Evolutionary conservation across 1,140 invertebrate genomes (phyloP).

Genomic region (Neodiprion lecontei): DNA sequence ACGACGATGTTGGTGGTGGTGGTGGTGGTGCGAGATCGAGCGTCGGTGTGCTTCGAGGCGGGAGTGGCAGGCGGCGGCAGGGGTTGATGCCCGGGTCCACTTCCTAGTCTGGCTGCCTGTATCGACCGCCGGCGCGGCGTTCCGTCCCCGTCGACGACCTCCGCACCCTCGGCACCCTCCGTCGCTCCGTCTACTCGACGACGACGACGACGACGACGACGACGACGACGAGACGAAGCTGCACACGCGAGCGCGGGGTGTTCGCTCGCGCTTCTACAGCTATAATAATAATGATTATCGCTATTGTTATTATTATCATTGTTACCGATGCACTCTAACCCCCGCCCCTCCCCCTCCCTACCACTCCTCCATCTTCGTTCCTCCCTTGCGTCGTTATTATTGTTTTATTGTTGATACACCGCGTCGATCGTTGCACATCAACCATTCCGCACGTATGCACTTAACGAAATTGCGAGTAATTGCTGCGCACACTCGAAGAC

Average conservation of each 20-base stretch:
- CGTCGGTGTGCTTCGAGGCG: not conserved
- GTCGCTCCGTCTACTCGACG: not conserved
- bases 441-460: not conserved
- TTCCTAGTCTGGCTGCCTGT: constrained; percentile 54
- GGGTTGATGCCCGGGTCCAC: constrained; percentile 55
- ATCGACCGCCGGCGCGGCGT: constrained; percentile 39
- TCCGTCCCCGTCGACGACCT: not conserved
- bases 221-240: too few relatives aligned
- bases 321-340: constrained; percentile 31
- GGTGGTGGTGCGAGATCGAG: not conserved
- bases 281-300: not conserved
- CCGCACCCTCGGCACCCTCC: not conserved
- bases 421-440: not conserved
- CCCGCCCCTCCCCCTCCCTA: constrained; percentile 20
- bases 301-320: constrained; percentile 14
- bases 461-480: not conserved
- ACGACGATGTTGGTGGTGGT: too few relatives aligned
- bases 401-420: constrained; percentile 5
- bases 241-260: not conserved
- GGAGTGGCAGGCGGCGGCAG: constrained; percentile 13
- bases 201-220: too few relatives aligned
- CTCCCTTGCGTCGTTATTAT: not conserved
- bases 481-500: too few relatives aligned
- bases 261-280: not conserved
- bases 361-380: not conserved